These are phyloP conservation scores for Pycnonotus jocosus DNA, from an alignment of 2,113 vertebrate genomes.

Conservation along the genomic window DNA sequence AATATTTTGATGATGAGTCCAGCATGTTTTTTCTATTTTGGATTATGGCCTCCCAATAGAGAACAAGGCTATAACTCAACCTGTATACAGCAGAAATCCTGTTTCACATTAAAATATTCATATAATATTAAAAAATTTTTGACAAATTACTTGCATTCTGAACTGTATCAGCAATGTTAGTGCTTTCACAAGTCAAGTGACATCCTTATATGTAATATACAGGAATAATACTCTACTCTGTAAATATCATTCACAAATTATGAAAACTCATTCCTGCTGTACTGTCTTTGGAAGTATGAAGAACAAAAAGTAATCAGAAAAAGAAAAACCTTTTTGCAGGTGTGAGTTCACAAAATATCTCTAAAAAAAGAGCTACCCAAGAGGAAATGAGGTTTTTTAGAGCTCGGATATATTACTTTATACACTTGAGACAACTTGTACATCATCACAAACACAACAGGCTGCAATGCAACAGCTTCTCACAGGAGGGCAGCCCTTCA, in stretches of 20 bases:
- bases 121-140: background rate
- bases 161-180: background rate
- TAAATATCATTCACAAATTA: background rate
- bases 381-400: background rate
- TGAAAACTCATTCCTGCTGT: background rate
- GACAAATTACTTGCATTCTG: background rate
- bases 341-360: background rate
- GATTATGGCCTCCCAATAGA: background rate
- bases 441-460: background rate
- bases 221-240: background rate
- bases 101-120: background rate
- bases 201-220: background rate
- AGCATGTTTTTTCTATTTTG: background rate
- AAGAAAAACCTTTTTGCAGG: background rate
- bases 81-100: background rate
- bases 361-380: background rate
- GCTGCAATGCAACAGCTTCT: background rate
- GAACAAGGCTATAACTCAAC: background rate
- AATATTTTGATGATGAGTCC: background rate
- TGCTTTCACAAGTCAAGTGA: background rate
- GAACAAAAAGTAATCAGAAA: background rate
- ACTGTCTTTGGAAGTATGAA: background rate
- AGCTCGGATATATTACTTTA: background rate
- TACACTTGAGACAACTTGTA: background rate
- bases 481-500: slow-evolving; percentile 68